A percentile compares a stretch with the other conserved stretches of the same genome.
Evolutionary conservation across 2,888 invertebrate species (phyloP).

Genomic region (Hypolimnas misippus): DNA sequence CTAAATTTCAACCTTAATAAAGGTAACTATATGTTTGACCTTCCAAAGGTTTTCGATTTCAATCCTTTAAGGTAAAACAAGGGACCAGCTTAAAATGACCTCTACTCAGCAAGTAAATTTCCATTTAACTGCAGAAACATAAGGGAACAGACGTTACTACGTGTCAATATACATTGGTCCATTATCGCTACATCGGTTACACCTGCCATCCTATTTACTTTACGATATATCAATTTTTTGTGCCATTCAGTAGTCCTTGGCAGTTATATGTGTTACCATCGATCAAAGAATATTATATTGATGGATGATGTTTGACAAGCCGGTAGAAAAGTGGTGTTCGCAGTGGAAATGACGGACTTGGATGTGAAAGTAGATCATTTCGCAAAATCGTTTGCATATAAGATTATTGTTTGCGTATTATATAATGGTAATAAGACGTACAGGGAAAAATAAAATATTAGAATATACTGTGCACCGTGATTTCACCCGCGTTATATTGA

Average conservation of each 20-base stretch:
- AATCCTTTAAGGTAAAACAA: conserved; percentile 10
- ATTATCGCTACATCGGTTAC: conserved; percentile 36
- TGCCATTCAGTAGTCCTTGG: conserved; percentile 22
- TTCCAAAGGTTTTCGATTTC: conserved; percentile 6
- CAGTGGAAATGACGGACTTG: neutral
- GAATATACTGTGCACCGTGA: no score
- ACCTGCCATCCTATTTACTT: conserved; percentile 38
- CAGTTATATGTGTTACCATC: conserved; percentile 17
- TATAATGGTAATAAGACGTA: no score
- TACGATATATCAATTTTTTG: conserved; percentile 25
- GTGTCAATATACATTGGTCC: conserved; percentile 29
- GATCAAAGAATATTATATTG: conserved; percentile 12
- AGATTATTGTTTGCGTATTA: no score
- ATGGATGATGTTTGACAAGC: conserved; percentile 12
- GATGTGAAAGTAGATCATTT: neutral
- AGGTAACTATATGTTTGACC: conserved; percentile 10
- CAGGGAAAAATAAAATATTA: no score
- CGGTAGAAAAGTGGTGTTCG: conserved; percentile 2
- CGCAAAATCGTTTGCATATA: neutral
- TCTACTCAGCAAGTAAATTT: conserved; percentile 7
- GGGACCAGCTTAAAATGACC: conserved; percentile 20
- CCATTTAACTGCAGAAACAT: conserved; percentile 9
- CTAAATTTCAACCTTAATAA: conserved; percentile 10
- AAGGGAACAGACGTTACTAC: conserved; percentile 25
- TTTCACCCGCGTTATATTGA: no score